Conservation (phyloP, 2,888 invertebrate genomes). For the Dorcus hopei region DNA sequence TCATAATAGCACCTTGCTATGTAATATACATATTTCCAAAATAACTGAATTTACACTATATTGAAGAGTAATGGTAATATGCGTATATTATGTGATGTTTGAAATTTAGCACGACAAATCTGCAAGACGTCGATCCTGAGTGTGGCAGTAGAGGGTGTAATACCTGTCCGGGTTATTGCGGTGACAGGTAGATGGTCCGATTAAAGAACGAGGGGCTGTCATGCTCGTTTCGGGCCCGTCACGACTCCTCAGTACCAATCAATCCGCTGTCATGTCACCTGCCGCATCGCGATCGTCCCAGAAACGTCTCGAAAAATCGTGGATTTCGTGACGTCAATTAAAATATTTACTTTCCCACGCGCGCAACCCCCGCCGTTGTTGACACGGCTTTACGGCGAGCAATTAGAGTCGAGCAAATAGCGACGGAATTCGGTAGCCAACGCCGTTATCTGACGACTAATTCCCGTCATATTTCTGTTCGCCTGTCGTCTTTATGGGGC, state of each 20-base stretch:
- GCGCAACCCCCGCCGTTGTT: conserved; percentile 2
- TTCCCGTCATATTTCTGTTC: conserved; percentile 16
- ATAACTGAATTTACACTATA: too few species aligned
- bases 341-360: conserved; percentile 7
- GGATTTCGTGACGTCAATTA: too few species aligned
- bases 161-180: conserved; percentile 4
- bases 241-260: conserved; percentile 6
- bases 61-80: too few species aligned
- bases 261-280: conserved; percentile 29
- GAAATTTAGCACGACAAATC: background rate
- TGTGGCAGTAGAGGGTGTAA: conserved; percentile 2
- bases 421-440: conserved; percentile 15
- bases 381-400: conserved; percentile 12
- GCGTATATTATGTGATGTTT: too few species aligned
- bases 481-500: conserved; percentile 16
- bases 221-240: conserved; percentile 4
- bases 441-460: conserved; percentile 13
- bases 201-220: conserved; percentile 7
- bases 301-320: too few species aligned
- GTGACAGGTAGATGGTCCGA: conserved; percentile 1
- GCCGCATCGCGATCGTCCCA: conserved; percentile 5
- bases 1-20: too few species aligned
- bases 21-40: too few species aligned
- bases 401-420: conserved; percentile 8
- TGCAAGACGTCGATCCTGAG: background rate